Evolutionary conservation across 2,797 vertebrate species (phyloP).

Genomic region (Galaxias olidus): DNA sequence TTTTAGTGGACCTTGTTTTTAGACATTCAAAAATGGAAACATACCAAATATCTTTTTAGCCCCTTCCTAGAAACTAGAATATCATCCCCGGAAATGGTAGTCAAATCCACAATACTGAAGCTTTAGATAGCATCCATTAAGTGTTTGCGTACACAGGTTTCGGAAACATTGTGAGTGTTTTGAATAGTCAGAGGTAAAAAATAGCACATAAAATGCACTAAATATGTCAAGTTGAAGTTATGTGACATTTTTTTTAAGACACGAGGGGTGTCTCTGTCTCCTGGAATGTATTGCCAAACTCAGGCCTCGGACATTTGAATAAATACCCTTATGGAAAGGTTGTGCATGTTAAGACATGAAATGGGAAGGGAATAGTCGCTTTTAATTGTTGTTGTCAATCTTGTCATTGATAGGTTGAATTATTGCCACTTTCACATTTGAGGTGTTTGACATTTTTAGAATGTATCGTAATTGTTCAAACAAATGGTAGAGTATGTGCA

Average conservation of each 20-base stretch:
- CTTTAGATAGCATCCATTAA: conserved; percentile 69
- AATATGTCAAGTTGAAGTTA: conserved; percentile 78
- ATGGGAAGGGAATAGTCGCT: conserved; percentile 72
- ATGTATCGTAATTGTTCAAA: conserved; percentile 78
- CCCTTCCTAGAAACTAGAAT: conserved; percentile 47
- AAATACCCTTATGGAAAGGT: conserved; percentile 68
- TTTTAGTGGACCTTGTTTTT: conserved; percentile 55
- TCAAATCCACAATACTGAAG: conserved; percentile 45
- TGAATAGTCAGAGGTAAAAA: conserved; percentile 66
- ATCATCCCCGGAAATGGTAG: conserved; percentile 46
- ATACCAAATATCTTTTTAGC: conserved; percentile 31
- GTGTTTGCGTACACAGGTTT: conserved; percentile 66
- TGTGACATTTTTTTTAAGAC: conserved; percentile 70
- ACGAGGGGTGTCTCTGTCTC: conserved; percentile 73
- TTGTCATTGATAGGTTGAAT: conserved; percentile 70
- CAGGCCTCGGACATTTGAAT: conserved; percentile 80
- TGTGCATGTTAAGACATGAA: conserved; percentile 77
- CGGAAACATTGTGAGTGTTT: conserved; percentile 58
- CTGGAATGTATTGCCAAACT: conserved; percentile 85
- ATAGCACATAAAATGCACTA: conserved; percentile 85
- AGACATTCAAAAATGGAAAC: conserved; percentile 27
- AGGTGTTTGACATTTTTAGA: conserved; percentile 78
- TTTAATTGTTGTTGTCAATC: conserved; percentile 58
- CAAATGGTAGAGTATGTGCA: conserved; percentile 69
- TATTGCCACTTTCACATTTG: conserved; percentile 82